Conservation (phyloP, 1,140 invertebrate genomes). For the Musca domestica region DNA sequence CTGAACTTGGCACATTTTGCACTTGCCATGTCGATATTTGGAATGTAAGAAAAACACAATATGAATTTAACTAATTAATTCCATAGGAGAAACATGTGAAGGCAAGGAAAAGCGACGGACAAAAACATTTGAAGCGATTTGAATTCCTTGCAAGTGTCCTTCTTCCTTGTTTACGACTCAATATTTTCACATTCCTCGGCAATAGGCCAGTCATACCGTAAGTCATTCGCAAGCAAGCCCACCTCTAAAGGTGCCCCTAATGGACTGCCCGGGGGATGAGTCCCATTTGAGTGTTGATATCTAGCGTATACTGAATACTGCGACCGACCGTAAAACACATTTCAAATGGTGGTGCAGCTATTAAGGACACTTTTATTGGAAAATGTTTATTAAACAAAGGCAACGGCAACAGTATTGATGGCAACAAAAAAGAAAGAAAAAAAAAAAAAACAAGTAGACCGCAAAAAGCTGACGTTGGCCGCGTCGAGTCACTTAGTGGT, state of each 20-base stretch:
- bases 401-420: no score
- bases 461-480: no score
- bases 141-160: constrained; percentile 3
- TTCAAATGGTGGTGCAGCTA: constrained; percentile 11
- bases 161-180: background rate
- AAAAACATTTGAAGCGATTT: background rate
- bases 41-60: no score
- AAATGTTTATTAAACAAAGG: background rate
- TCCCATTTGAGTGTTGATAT: no score
- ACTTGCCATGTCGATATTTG: no score
- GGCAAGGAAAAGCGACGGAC: background rate
- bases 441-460: no score
- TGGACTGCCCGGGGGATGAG: background rate
- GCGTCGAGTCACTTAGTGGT: no score
- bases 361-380: constrained; percentile 6
- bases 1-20: no score
- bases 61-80: constrained; percentile 18
- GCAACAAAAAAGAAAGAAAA: no score
- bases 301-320: no score
- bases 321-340: no score
- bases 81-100: background rate
- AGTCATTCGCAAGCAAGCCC: background rate
- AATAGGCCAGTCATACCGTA: background rate
- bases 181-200: constrained; percentile 2
- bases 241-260: background rate